Conservation (phyloP, 2,888 invertebrate genomes). For the Melipona beecheii region DNA sequence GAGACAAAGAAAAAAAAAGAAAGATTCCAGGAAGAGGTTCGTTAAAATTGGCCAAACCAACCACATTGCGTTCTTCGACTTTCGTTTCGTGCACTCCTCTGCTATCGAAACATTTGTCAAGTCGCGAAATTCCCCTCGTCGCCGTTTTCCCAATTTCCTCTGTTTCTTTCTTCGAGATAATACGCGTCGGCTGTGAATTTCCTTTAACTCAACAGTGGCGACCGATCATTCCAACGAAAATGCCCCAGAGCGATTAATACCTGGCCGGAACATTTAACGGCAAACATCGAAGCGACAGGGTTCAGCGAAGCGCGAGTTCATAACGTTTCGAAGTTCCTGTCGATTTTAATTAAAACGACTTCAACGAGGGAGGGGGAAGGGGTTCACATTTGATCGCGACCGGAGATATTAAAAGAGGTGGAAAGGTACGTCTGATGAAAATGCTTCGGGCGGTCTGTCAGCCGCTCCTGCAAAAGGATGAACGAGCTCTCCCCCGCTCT, state of each 20-base stretch:
- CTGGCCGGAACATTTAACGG: slow-evolving; percentile 11
- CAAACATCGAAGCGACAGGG: not conserved
- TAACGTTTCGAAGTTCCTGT: slow-evolving; percentile 24
- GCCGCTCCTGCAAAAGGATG: slow-evolving; percentile 39
- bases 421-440: slow-evolving; percentile 52
- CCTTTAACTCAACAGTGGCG: no score
- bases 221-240: not conserved
- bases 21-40: not conserved
- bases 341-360: slow-evolving; percentile 51
- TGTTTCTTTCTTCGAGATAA: no score
- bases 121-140: no score
- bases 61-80: not conserved
- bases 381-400: slow-evolving; percentile 37
- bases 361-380: not conserved
- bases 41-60: not conserved
- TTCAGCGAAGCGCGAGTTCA: slow-evolving; percentile 4
- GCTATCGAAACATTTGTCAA: not conserved
- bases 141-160: no score
- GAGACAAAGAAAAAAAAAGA: no score
- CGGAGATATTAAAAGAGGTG: slow-evolving; percentile 31
- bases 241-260: not conserved
- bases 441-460: slow-evolving; percentile 53
- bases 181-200: not conserved
- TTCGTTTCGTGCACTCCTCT: not conserved
- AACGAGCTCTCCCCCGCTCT: slow-evolving; percentile 32